These are phyloP conservation scores for Standfussiana lucernea DNA, from an alignment of 2,888 invertebrate species.

Conservation along the genomic window DNA sequence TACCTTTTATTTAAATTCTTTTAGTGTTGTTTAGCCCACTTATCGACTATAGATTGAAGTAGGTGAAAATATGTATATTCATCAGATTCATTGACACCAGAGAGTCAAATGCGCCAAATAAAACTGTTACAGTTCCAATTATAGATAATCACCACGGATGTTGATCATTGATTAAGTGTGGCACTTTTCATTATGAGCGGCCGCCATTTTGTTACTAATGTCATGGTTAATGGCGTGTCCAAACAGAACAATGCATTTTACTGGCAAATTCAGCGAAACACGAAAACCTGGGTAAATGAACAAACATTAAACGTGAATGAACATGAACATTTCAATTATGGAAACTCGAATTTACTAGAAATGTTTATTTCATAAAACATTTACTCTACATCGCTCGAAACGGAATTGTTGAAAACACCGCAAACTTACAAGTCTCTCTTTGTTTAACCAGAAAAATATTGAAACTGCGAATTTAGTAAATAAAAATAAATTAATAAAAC, in stretches of 20 bases:
- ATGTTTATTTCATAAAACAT: background rate
- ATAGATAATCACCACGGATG: slow-evolving; percentile 72
- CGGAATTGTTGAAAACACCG: background rate
- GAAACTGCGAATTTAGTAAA: background rate
- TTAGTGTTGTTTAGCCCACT: too few species aligned
- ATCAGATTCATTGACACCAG: slow-evolving; percentile 23
- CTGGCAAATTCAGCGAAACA: background rate
- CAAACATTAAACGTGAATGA: background rate
- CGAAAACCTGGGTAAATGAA: background rate
- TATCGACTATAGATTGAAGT: too few species aligned
- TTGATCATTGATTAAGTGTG: slow-evolving; percentile 66
- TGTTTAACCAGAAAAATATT: background rate
- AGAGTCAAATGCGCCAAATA: slow-evolving; percentile 37
- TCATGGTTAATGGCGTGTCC: slow-evolving; percentile 35
- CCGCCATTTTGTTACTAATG: slow-evolving; percentile 43
- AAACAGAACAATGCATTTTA: slow-evolving; percentile 10
- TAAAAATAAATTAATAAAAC: background rate
- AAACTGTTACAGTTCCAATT: slow-evolving; percentile 67
- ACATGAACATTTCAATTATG: slow-evolving; percentile 3
- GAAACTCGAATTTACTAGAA: background rate
- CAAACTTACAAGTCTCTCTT: background rate
- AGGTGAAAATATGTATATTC: background rate
- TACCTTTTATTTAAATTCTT: too few species aligned
- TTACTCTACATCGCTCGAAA: background rate
- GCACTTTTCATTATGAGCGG: slow-evolving; percentile 65